A percentile compares a stretch with the other conserved stretches of the same genome.
phyloP scores from a whole-genome alignment of 2,888 invertebrate genomes.

The Rhimphoctona megacephalus region DNA sequence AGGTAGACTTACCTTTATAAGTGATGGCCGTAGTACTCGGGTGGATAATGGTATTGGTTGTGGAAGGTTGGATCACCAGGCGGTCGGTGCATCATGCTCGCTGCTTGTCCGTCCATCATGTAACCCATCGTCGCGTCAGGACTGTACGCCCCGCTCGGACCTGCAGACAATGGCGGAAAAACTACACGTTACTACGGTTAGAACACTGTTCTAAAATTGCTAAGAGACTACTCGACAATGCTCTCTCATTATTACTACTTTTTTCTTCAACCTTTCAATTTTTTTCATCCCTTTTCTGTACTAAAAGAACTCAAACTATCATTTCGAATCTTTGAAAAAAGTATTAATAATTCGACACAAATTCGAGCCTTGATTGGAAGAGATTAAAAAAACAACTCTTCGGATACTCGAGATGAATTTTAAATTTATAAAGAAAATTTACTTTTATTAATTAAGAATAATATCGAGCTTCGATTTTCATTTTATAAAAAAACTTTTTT shows the following conservation, averaged over 20 bases:
- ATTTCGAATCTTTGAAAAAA: background rate
- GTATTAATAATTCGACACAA: background rate
- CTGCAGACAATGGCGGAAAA: slow-evolving; percentile 95
- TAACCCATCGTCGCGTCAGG: slow-evolving; percentile 98
- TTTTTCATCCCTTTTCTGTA: background rate
- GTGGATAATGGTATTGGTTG: slow-evolving; percentile 97
- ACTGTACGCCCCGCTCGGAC: slow-evolving; percentile 97
- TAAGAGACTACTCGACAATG: slow-evolving; percentile 79
- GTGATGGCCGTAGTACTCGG: slow-evolving; percentile 97
- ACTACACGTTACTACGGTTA: slow-evolving; percentile 90
- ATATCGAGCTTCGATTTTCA: no score
- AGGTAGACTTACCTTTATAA: slow-evolving; percentile 87
- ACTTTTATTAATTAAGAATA: no score
- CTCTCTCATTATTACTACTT: slow-evolving; percentile 67
- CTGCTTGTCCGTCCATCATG: slow-evolving; percentile 98
- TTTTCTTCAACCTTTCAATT: background rate
- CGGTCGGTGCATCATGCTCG: slow-evolving; percentile 97
- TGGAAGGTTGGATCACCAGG: slow-evolving; percentile 97
- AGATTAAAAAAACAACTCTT: no score
- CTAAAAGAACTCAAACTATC: background rate
- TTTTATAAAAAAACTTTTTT: background rate
- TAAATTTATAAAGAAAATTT: no score
- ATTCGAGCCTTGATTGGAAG: background rate
- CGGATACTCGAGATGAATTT: no score
- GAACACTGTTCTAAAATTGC: slow-evolving; percentile 86